A percentile compares a stretch with the other conserved stretches of the same genome.
These are phyloP conservation scores for Paramormyrops kingsleyae DNA, from an alignment of 2,113 vertebrate genomes.

Conservation along the genomic window DNA sequence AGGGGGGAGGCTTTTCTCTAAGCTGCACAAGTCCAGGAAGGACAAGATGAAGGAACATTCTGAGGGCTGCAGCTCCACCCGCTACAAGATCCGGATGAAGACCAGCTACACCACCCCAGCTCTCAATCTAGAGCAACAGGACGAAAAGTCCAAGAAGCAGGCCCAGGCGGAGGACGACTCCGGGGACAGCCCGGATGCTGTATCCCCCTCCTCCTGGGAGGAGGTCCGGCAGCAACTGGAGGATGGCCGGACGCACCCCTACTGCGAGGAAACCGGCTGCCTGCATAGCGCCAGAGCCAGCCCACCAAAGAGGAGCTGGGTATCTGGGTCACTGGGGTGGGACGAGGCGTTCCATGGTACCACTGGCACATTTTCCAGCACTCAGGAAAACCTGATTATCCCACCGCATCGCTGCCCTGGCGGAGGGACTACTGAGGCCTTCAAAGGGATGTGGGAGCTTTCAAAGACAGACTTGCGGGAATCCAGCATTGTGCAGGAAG, in stretches of 20 bases:
- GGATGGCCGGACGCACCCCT: constrained; percentile 58
- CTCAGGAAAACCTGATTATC: constrained; percentile 57
- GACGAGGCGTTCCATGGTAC: constrained; percentile 41
- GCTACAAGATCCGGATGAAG: constrained; percentile 51
- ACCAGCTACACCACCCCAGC: constrained; percentile 52
- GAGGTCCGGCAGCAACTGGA: constrained; percentile 55
- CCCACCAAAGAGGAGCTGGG: constrained; percentile 24
- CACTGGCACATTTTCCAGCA: constrained; percentile 42
- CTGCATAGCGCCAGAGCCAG: constrained; percentile 53
- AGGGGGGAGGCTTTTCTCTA: constrained; percentile 86
- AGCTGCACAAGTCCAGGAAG: constrained; percentile 59
- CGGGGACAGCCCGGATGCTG: constrained; percentile 40
- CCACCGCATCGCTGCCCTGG: constrained; percentile 45
- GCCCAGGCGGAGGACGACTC: neutral
- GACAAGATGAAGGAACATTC: constrained; percentile 57
- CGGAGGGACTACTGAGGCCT: constrained; percentile 51
- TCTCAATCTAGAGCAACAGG: constrained; percentile 47
- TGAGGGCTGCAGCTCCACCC: constrained; percentile 46
- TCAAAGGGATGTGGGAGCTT: constrained; percentile 49
- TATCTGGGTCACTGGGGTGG: constrained; percentile 32
- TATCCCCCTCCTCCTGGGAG: constrained; percentile 50
- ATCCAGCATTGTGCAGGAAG: constrained; percentile 53
- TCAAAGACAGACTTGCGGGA: constrained; percentile 39
- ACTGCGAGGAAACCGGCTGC: constrained; percentile 65
- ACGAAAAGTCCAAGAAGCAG: neutral